phyloP scores from a whole-genome alignment of 2,888 invertebrate species.

The Xestia sexstrigata region DNA sequence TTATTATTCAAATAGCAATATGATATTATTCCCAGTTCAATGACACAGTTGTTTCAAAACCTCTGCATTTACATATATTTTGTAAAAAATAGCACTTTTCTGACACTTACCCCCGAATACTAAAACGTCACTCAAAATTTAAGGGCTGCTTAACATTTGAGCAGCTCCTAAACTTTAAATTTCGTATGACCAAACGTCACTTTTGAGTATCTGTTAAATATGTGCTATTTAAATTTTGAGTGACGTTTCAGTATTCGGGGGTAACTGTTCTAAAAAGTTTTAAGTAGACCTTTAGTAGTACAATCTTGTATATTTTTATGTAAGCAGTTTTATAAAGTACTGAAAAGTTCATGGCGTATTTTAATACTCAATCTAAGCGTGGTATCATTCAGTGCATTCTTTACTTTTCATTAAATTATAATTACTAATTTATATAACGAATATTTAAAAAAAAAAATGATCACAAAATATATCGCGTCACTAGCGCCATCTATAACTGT shows the following conservation, averaged over 20 bases:
- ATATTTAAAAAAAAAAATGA: background rate
- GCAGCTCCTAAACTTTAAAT: too few species aligned
- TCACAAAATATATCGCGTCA: background rate
- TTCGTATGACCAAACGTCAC: too few species aligned
- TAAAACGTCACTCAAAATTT: too few species aligned
- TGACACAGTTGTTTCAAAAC: background rate
- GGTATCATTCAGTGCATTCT: background rate
- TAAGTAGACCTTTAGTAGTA: conserved; percentile 2
- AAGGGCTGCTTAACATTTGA: too few species aligned
- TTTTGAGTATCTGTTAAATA: too few species aligned
- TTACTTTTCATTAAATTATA: conserved; percentile 3
- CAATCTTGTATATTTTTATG: conserved; percentile 8
- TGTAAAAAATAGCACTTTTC: conserved; percentile 7
- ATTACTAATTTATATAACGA: background rate
- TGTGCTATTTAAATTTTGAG: too few species aligned
- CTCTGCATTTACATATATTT: background rate
- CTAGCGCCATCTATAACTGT: conserved; percentile 10
- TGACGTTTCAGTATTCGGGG: too few species aligned
- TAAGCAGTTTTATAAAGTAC: background rate
- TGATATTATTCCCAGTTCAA: background rate
- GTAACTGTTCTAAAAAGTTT: conserved; percentile 18
- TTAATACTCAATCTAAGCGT: background rate
- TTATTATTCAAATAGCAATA: background rate
- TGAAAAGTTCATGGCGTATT: background rate
- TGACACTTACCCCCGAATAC: too few species aligned